phyloP scores from a whole-genome alignment of 2,888 invertebrate species.

The Rhagium mordax region DNA sequence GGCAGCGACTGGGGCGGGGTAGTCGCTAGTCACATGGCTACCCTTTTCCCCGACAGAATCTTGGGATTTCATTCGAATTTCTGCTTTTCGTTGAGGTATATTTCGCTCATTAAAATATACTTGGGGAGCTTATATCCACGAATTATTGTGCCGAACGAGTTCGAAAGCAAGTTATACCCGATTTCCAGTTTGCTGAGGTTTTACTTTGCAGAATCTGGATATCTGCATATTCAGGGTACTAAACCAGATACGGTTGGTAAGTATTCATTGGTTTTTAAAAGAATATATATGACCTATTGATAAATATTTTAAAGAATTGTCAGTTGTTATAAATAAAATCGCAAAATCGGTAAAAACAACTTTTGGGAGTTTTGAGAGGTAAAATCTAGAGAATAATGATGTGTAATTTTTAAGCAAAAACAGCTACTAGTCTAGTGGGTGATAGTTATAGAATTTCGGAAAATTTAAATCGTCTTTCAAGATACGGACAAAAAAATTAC shows the following conservation, averaged over 20 bases:
- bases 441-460: too few relatives aligned
- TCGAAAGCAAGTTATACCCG: conserved; percentile 72
- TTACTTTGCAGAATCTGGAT: conserved; percentile 36
- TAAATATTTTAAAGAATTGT: conserved; percentile 30
- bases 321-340: too few relatives aligned
- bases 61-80: conserved; percentile 76
- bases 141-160: conserved; percentile 68
- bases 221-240: conserved; percentile 43
- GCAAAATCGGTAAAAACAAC: too few relatives aligned
- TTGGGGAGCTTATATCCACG: conserved; percentile 46
- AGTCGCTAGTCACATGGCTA: conserved; percentile 76
- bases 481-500: too few relatives aligned
- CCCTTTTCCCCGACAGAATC: conserved; percentile 74
- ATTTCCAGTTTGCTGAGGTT: conserved; percentile 56
- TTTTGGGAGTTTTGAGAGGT: too few relatives aligned
- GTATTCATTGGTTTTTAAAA: background rate
- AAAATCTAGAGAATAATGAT: too few relatives aligned
- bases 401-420: too few relatives aligned
- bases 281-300: too few relatives aligned
- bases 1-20: conserved; percentile 88
- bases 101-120: conserved; percentile 42
- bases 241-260: conserved; percentile 50
- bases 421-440: too few relatives aligned
- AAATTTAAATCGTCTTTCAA: too few relatives aligned
- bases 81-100: conserved; percentile 67